A percentile compares a stretch with the other conserved stretches of the same genome.
phyloP scores from a whole-genome alignment of 2,797 vertebrate species.

The Staurois parvus region DNA sequence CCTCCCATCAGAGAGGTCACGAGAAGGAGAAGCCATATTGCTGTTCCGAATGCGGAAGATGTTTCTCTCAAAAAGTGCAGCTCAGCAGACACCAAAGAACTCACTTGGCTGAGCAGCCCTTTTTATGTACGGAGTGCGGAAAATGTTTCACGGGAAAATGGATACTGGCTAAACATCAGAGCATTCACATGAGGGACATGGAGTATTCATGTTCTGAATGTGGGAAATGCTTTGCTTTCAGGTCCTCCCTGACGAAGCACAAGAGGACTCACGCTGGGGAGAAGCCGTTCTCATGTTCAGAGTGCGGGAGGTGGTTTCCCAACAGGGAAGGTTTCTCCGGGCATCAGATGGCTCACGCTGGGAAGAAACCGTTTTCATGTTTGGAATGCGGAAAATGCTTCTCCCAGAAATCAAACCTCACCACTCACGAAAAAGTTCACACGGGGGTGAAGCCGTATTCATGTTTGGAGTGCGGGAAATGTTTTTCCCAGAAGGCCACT shows the following conservation, averaged over 20 bases:
- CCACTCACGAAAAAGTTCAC: slow-evolving; percentile 34
- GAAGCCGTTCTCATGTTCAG: slow-evolving; percentile 67
- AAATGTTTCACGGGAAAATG: not conserved
- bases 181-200: slow-evolving; percentile 63
- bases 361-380: slow-evolving; percentile 57
- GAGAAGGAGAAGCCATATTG: not conserved
- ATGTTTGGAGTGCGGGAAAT: not conserved
- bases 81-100: not conserved
- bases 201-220: slow-evolving; percentile 67
- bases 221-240: slow-evolving; percentile 68
- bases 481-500: not conserved
- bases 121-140: not conserved
- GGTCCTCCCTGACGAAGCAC: slow-evolving; percentile 67
- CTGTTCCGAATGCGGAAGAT: not conserved
- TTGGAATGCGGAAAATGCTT: slow-evolving; percentile 56
- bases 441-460: slow-evolving; percentile 52
- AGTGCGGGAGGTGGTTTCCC: slow-evolving; percentile 66
- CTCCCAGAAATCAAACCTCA: slow-evolving; percentile 55
- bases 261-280: slow-evolving; percentile 64
- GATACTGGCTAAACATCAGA: not conserved
- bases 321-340: slow-evolving; percentile 52
- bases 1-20: not conserved
- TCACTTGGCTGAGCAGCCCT: slow-evolving; percentile 23
- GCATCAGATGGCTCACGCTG: slow-evolving; percentile 53
- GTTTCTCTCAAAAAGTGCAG: not conserved